Evolutionary conservation across 2,888 invertebrate species (phyloP), one percentile per base, ranked within the genome.

Genomic region (Noctua janthina): DNA sequence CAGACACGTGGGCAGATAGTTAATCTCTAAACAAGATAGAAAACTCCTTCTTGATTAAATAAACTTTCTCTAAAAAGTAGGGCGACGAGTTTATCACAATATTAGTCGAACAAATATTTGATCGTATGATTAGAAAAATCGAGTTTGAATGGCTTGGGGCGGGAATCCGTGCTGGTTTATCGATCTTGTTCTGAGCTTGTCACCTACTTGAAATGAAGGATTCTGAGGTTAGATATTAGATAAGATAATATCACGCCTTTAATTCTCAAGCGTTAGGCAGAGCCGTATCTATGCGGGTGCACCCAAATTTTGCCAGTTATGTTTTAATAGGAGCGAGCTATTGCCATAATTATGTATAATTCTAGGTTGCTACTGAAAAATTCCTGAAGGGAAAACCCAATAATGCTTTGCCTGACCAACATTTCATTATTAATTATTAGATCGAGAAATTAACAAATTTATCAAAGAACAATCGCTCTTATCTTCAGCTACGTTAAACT

Each of bases 41-140:
- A 78, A 83, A 74, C 75, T 83, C 64, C 35, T 69, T 72, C 46
- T n/a, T 69, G 79, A 74, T 80, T 75, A 81, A 77, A 79, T 81
- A 74, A 82, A 72, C 56, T 76, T 74, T 6, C 13, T 49, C 4
- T n/a, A 7, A 39, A 72, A 70, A 68, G 43, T 77, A 29, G 46
- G 66, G 66, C 74, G 62, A 35, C 56, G 68, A 77, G 54, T 74
- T 82, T 77, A 75, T 72, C 76, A 74, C 67, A 81, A 76, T 75
- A 83, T 88, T 81, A 73, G 78, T 74, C 23, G 70, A 76, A 70
- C 76, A 88, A 89, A 81, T 66, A 83, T 89, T 84, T 78, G 73
- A 80, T 79, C 59, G 39, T 69, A 78, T 83, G 81, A 88, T 88
- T 80, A 81, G 69, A 86, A 82, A 78, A 83, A 79, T 81, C 54